These are phyloP conservation scores for Danio aesculapii DNA, from an alignment of 2,797 vertebrate genomes.

Conservation along the genomic window DNA sequence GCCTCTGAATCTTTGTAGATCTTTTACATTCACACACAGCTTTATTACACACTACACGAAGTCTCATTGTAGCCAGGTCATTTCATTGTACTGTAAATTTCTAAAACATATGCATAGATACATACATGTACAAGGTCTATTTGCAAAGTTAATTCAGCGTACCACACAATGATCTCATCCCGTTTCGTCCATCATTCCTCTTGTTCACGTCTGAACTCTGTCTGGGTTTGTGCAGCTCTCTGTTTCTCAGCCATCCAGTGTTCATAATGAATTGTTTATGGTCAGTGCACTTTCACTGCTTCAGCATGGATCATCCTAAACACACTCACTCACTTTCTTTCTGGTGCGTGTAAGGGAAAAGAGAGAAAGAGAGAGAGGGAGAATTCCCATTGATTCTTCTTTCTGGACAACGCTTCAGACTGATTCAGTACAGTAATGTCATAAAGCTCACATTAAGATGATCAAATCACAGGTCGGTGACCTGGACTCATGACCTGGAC, in stretches of 20 bases:
- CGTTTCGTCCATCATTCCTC: conserved; percentile 25
- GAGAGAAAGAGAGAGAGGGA: background rate
- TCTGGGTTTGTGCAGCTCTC: conserved; percentile 24
- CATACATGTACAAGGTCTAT: conserved; percentile 5
- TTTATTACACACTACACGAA: no score
- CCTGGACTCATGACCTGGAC: conserved; percentile 25
- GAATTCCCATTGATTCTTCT: conserved; percentile 1
- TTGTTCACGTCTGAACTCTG: conserved; percentile 2
- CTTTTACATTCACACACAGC: no score
- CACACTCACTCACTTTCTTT: background rate
- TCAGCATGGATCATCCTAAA: conserved; percentile 13
- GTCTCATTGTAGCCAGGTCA: background rate
- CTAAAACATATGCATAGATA: background rate
- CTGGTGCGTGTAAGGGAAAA: background rate
- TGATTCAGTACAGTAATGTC: conserved; percentile 17
- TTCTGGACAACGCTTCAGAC: conserved; percentile 4
- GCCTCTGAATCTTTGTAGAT: no score
- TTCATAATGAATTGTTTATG: conserved; percentile 52
- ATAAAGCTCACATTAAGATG: conserved; percentile 21
- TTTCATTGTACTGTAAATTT: background rate
- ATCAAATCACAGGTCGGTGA: conserved; percentile 20
- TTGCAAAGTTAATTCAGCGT: background rate
- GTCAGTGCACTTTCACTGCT: conserved; percentile 33
- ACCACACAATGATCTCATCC: conserved; percentile 43
- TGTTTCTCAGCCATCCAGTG: conserved; percentile 7